A percentile compares a stretch with the other conserved stretches of the same genome.
phyloP scores from a whole-genome alignment of 2,797 vertebrate genomes.

The Spinus olivaceus region DNA sequence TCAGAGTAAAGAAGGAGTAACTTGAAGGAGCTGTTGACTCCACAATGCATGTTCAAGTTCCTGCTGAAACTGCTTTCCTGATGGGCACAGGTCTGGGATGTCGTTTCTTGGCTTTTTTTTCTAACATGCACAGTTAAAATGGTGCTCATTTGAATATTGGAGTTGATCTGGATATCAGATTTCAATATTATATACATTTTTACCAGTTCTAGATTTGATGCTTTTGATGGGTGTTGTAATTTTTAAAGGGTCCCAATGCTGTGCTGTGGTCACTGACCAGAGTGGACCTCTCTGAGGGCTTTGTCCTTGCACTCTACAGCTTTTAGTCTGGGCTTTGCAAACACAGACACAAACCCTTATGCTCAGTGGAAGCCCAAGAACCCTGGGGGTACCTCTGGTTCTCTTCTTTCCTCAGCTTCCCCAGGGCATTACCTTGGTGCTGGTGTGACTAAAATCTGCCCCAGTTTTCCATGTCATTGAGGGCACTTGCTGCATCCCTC shows the following conservation, averaged over 20 bases:
- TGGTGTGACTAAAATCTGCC: background rate
- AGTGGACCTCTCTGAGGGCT: background rate
- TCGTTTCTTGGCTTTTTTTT: background rate
- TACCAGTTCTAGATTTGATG: background rate
- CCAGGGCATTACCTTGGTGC: background rate
- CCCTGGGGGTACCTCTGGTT: rapidly evolving
- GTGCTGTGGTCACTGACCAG: background rate
- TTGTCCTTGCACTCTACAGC: background rate
- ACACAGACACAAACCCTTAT: background rate
- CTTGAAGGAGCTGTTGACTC: background rate
- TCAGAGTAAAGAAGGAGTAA: background rate
- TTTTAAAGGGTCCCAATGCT: rapidly evolving
- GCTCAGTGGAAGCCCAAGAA: background rate
- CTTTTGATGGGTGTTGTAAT: background rate
- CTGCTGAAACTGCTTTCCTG: background rate
- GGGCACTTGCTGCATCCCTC: background rate
- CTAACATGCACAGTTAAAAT: background rate
- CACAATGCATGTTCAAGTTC: rapidly evolving
- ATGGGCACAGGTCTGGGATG: background rate
- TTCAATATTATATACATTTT: background rate
- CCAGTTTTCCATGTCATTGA: rapidly evolving
- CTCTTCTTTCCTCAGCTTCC: background rate
- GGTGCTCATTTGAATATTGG: background rate
- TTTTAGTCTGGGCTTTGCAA: background rate
- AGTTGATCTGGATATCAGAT: background rate